Conservation (phyloP, 2,888 invertebrate genomes). For the Taphrorychus bicolor region DNA sequence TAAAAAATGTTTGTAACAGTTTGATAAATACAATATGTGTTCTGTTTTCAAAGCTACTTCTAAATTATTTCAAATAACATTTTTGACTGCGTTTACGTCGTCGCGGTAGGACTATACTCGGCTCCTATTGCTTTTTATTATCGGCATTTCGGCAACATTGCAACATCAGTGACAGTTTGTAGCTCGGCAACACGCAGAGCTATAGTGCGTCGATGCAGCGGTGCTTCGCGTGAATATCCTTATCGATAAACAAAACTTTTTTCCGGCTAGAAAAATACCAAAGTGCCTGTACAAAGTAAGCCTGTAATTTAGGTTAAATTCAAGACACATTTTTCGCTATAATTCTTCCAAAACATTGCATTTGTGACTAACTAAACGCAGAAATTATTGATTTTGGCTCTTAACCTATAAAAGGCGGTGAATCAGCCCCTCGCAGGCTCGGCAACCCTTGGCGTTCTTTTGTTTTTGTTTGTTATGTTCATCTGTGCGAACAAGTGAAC, state of each 20-base stretch:
- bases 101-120: conserved; percentile 46
- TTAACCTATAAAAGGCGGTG: conserved; percentile 48
- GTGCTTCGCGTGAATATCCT: conserved; percentile 37
- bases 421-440: conserved; percentile 32
- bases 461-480: conserved; percentile 11
- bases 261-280: conserved; percentile 30
- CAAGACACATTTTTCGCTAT: not conserved
- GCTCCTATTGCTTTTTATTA: conserved; percentile 28
- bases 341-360: not conserved
- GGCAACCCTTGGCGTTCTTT: conserved; percentile 12
- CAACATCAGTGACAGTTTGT: conserved; percentile 48
- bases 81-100: conserved; percentile 42
- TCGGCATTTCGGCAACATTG: conserved; percentile 52
- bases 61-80: not conserved
- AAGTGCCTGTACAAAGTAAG: conserved; percentile 19
- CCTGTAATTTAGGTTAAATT: not conserved
- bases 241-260: conserved; percentile 46
- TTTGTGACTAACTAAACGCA: not conserved
- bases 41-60: too few relatives aligned
- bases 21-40: not conserved
- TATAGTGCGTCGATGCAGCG: conserved; percentile 41
- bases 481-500: not conserved
- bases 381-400: conserved; percentile 50
- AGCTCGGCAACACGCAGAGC: conserved; percentile 47
- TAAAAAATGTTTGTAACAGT: not conserved